Evolutionary conservation across 2,797 vertebrate species (phyloP).

Genomic region (Lepidocolaptes lacrymiger): DNA sequence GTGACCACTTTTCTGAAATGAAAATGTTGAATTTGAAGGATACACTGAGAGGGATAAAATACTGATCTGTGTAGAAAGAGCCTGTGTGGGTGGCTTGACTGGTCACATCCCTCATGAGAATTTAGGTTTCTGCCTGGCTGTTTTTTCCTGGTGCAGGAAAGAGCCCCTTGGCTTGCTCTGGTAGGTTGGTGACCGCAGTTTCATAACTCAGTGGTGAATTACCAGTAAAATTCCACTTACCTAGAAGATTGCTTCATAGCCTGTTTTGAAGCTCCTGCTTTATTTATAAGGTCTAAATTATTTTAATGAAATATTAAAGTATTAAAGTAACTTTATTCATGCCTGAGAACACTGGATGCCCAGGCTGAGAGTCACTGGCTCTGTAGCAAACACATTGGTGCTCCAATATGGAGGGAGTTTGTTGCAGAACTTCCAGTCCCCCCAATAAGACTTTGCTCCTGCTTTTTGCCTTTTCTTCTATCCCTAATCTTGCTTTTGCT

Average conservation of each 20-base stretch:
- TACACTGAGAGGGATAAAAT: neutral
- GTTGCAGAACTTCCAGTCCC: neutral
- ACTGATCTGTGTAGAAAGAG: neutral
- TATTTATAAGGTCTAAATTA: conserved; percentile 27
- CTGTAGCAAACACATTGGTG: neutral
- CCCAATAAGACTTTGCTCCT: neutral
- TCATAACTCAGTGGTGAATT: neutral
- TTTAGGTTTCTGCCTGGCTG: neutral
- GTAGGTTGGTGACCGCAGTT: neutral
- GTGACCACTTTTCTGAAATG: neutral
- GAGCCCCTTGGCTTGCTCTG: neutral
- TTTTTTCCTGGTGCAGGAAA: neutral
- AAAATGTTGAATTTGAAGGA: neutral
- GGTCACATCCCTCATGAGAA: neutral
- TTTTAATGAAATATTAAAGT: conserved; percentile 40
- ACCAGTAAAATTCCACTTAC: conserved; percentile 20
- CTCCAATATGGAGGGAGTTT: neutral
- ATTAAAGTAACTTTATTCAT: neutral
- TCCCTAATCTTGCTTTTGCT: neutral
- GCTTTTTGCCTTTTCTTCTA: neutral
- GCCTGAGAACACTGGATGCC: neutral
- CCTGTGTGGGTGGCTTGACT: neutral
- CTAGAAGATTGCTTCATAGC: neutral
- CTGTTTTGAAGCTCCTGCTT: neutral
- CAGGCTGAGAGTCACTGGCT: neutral